Base-by-base conservation (phyloP, 1,140 invertebrate genomes). In the Drosophila nigromelanica region DNA sequence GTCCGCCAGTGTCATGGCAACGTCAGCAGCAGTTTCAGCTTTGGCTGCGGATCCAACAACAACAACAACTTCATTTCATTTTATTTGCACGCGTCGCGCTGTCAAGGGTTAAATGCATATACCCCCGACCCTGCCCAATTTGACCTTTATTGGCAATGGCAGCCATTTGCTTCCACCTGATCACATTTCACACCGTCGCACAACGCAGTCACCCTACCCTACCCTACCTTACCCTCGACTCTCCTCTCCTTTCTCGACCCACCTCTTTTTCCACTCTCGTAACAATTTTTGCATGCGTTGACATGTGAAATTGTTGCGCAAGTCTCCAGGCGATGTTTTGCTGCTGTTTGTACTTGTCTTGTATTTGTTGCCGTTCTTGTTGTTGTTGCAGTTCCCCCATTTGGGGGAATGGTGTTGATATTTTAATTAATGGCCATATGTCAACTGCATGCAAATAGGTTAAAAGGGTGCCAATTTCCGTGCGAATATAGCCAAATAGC, bases 301-400 rank as follows among this genome's bases (percentile, higher is more conserved):
- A 82, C 79, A 82, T 82, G 79, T 76, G 79, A 82, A 82, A 82
- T 82, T 82, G 75, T 82, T 82, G 80, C 61, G 35, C 80, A 82
- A 78, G 71, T 82, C 80, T 82, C 75, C 58, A 63, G 79, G 79
- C 79, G 64, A 74, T 81, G 61, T 78, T 81, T 81, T 80, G 64
- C 48, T 68, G 42, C 59, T 62, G 55, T 64, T 59, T 76, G 42
- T 50, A 52, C 52, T 67, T 67, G 69, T 59, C 54, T 59, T 73
- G 15, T 59, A 50, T 61, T 63, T 47, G 64, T 61, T 52, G 35
- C 33, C 42, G 42, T 43, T 48, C 56, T 4, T 59, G 8, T n/a
- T 59, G 39, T 33, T 62, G 33, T 54, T 50, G 37, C 14, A 39
- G 70, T n/a, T 8, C 15, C 37, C 21, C 6, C 45, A 37, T 62